Base-by-base conservation (phyloP, 1,140 invertebrate species). In the Leptopilina clavipes region DNA sequence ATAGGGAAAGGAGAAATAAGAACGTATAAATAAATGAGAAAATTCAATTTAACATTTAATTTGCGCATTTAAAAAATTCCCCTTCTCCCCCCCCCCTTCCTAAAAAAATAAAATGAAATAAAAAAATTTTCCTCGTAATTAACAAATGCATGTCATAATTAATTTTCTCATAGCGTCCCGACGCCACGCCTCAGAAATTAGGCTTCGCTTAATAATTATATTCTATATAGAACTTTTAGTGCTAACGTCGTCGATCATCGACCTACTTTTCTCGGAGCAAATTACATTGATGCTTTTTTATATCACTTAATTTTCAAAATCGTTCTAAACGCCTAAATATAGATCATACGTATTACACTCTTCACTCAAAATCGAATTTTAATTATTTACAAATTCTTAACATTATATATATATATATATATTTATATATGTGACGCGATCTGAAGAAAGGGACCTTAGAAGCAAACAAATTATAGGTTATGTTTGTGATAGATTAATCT, bases 191-290 rank as follows among this genome's bases (percentile, higher is more conserved):
- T 31, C 22, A 37, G 25, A 65, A 65, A 65, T 65, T 65, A 65
- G 59, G 59, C 59, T 31, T 65, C 25, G 25, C 59, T 65, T 65
- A 65, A 25, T 31, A 65, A 65, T 65, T 65, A 37, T 14, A 37
- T n/a, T 65, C 59, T 65, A 65, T n/a, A n/a, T 65, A 65, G 14
- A 52, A 52, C 48, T 52, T 52, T 52, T 52, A 52, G 48, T 17
- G n/a, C n/a, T 52, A 52, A 52, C 48, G n/a, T 52, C 48, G 48
- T 52, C 48, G 48, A 52, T 52, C 45, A 14, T 44, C 40, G 78
- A 77, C 70, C 78, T 76, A 79, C 18, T n/a, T n/a, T 43, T 79
- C 74, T 31, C 79, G 19, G 59, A 73, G 73, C 52, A 77, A 82
- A 71, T 75, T 81, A 79, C 71, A 79, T 48, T 56, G 48, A 71